Base-by-base conservation (phyloP, 2,888 invertebrate species). In the Drosophila diplacantha region DNA sequence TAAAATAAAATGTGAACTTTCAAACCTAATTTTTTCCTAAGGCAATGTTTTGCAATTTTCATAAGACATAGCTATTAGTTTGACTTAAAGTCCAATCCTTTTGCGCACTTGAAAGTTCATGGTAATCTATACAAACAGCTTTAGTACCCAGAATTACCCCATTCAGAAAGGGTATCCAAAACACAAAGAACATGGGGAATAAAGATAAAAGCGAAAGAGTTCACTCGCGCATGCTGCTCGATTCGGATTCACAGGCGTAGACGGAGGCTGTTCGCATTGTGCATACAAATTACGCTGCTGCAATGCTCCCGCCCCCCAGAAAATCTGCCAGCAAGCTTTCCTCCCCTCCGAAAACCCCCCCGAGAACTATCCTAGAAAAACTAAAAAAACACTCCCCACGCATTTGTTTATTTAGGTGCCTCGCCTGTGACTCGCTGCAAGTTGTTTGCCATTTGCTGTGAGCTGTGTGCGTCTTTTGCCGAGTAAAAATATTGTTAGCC, bases 221-320 rank as follows among this genome's bases (percentile, higher is more conserved):
- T 72, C 77, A 71, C 66, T 74, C 67, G 73, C 57, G 73, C 77
- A 76, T 74, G 67, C 69, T 51, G 61, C 59, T 52, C 66, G 46
- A 65, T 51, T 47, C 53, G 74, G 29, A 46, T 59, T 58, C 65
- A 24, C 38, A 58, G 57, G 31, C 52, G 46, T 72, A 60, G 58
- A 47, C 62, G 49, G 51, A 64, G 59, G 37, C 47, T 44, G 68
- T 49, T 71, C 63, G 64, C 73, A 74, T 71, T 78, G 73, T 79
- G 76, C 83, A 81, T 83, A 83, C 83, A 81, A 83, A 81, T 83
- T 81, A 83, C 71, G 65, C 60, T 71, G 67, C 70, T 56, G 71
- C 74, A 76, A 69, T 72, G 81, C 72, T 68, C 51, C 63, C 64
- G 18, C 38, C 62, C 57, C 70, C n/a, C 62, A 56, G 63, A 51